phyloP scores from a whole-genome alignment of 2,113 vertebrate species.

The Nesogale talazaci region DNA sequence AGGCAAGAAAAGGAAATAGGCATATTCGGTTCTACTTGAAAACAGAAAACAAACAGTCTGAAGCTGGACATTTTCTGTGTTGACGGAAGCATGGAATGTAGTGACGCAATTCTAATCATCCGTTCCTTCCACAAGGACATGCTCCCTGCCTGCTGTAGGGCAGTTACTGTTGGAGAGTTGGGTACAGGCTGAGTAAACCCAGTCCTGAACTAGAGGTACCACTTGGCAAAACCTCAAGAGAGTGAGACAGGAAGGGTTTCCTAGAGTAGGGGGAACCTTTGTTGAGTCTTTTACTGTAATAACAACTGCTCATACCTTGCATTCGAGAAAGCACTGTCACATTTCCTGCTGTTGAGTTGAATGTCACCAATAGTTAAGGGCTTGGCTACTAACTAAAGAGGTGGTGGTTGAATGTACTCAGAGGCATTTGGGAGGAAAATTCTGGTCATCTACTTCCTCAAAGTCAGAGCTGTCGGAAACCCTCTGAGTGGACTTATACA shows the following conservation, averaged over 20 bases:
- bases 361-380: not conserved
- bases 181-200: not conserved
- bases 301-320: not conserved
- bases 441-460: not conserved
- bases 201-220: not conserved
- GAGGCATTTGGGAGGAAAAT: not conserved
- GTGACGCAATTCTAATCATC: not conserved
- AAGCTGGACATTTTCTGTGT: not conserved
- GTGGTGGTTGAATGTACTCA: not conserved
- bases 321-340: not conserved
- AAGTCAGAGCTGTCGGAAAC: not conserved
- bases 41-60: not conserved
- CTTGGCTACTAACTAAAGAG: not conserved
- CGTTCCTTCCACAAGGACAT: not conserved
- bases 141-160: not conserved
- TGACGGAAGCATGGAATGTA: not conserved
- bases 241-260: not conserved
- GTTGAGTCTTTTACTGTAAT: not conserved
- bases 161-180: not conserved
- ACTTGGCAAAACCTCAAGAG: not conserved
- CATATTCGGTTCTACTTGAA: not conserved
- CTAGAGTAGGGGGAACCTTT: not conserved
- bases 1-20: constrained; percentile 22
- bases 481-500: not conserved
- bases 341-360: not conserved